Conservation (phyloP, 2,888 invertebrate genomes). For the Eulithis testata region DNA sequence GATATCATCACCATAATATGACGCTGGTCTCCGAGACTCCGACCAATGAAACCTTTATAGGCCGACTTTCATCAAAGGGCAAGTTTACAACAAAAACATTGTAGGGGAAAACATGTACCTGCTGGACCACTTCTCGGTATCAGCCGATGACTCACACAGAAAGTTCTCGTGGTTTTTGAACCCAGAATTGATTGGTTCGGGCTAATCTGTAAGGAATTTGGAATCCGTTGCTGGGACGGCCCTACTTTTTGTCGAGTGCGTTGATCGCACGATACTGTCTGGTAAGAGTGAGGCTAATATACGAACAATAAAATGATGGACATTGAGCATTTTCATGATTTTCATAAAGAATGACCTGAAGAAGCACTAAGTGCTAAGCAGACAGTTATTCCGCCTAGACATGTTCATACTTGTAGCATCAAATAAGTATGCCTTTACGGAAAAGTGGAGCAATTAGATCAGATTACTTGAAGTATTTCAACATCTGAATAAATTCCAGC, state of each 20-base stretch:
- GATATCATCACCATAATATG: constrained; percentile 7
- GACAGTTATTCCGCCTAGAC: neutral
- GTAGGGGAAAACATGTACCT: constrained; percentile 39
- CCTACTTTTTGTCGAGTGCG: constrained; percentile 26
- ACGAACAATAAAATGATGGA: too few relatives aligned
- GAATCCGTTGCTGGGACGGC: constrained; percentile 25
- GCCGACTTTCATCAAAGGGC: constrained; percentile 3
- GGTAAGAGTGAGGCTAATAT: neutral
- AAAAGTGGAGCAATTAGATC: constrained; percentile 6
- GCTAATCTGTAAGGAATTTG: constrained; percentile 35
- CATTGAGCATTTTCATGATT: too few relatives aligned
- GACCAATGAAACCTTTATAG: constrained; percentile 1
- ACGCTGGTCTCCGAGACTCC: neutral
- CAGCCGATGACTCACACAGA: constrained; percentile 51
- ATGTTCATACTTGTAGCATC: constrained; percentile 9
- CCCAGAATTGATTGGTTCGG: constrained; percentile 36
- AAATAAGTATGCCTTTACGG: neutral
- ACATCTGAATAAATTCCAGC: constrained; percentile 16
- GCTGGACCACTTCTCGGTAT: constrained; percentile 50
- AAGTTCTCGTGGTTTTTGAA: constrained; percentile 42
- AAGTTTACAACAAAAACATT: constrained; percentile 25
- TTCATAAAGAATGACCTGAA: too few relatives aligned
- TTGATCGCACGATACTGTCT: constrained; percentile 16
- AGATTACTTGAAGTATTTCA: constrained; percentile 13
- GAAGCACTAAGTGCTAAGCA: too few relatives aligned